Base-by-base conservation (phyloP, 2,797 vertebrate species). In the Propithecus perrieri region DNA sequence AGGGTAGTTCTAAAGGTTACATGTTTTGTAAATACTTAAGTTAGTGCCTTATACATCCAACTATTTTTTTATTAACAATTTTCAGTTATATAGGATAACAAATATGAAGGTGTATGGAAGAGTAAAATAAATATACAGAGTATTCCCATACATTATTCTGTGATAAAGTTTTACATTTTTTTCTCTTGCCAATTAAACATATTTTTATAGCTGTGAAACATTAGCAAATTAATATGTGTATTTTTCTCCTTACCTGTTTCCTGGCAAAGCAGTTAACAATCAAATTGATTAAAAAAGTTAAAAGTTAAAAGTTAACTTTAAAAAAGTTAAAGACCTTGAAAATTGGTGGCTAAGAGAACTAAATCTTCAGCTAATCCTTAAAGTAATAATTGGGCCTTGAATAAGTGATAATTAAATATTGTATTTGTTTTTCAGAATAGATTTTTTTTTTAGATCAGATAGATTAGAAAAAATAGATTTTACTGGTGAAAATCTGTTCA, bases 171-270 rank as follows among this genome's bases (percentile, higher is more conserved):
- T 85, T 24, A 80, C 48, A 3, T 69, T 94, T 76, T 75, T 95
- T 95, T 76, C 13, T 74, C 57, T 13, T 81, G 26, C 28, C 33
- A 80, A 17, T 79, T 90, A 91, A 94, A 75, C 88, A 75, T 93
- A 50, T 95, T 95, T 96, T 87, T 81, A 78, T 0, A 84, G 61
- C 35, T 96, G n/a, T 83, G 63, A 80, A 65, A 46, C 26, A 41
- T 89, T 75, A 87, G 13, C 59, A 94, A 38, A 61, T 89, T 63
- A 38, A 18, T 85, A 67, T 9, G 17, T 75, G 14, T 75, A 50
- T 95, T 96, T 96, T 94, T 4, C 10, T 83, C 67, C 24, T 87
- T 72, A 20, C 86, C n/a, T 96, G 35, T 89, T 93, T 95, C 57
- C 53, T 96, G 72, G 74, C 48, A 85, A n/a, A 92, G 24, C 74